These are phyloP conservation scores for Chrysemys picta DNA, from an alignment of 2,113 vertebrate species.

Conservation along the genomic window DNA sequence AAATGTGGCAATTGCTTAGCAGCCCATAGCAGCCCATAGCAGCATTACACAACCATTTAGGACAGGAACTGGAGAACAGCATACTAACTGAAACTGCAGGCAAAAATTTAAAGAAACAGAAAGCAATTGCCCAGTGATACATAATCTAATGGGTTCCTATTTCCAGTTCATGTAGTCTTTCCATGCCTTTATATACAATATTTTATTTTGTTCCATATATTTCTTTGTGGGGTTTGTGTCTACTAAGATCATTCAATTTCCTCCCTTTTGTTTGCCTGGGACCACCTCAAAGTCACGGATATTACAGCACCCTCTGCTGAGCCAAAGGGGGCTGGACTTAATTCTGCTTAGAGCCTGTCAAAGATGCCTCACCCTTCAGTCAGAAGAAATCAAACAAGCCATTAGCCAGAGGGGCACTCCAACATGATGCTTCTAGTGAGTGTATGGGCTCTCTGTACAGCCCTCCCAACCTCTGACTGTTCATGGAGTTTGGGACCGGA, in stretches of 20 bases:
- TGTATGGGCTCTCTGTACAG: not conserved
- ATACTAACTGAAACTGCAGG: accelerated
- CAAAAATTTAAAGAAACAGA: accelerated
- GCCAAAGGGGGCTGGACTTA: not conserved
- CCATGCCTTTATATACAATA: not conserved
- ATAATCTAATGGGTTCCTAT: not conserved
- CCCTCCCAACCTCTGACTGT: not conserved
- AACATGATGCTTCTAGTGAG: not conserved
- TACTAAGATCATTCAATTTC: accelerated
- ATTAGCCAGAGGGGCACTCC: not conserved
- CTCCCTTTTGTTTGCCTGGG: not conserved
- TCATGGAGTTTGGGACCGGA: not conserved
- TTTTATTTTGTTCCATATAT: not conserved
- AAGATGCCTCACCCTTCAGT: not conserved
- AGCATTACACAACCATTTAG: not conserved
- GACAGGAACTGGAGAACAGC: not conserved
- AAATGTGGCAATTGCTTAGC: not conserved
- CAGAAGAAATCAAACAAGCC: not conserved
- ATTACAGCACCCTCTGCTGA: not conserved
- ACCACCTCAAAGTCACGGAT: not conserved
- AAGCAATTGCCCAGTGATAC: not conserved
- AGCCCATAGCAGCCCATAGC: not conserved
- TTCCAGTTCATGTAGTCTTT: not conserved
- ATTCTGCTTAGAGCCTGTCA: not conserved
- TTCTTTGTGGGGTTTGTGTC: not conserved